Evolutionary conservation across 2,113 vertebrate genomes (phyloP).

Genomic region (Xiphophorus couchianus): DNA sequence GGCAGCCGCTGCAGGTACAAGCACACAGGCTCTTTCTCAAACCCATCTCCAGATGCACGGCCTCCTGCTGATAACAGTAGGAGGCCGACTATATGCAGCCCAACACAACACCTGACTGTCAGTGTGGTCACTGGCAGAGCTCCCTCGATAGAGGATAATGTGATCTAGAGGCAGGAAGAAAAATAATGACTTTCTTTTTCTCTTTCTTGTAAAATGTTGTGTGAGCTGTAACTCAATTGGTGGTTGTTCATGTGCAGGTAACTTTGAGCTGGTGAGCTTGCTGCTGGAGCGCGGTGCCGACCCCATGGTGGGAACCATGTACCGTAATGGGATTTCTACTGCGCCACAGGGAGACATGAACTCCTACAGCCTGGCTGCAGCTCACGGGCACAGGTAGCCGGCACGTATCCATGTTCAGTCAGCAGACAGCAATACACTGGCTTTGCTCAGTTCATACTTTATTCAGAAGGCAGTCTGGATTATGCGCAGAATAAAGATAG

Average conservation of each 20-base stretch:
- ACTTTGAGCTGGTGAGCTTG: constrained; percentile 97
- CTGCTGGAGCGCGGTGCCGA: constrained; percentile 95
- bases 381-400: constrained; percentile 98
- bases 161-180: constrained; percentile 17
- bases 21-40: constrained; percentile 28
- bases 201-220: background rate
- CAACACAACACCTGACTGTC: constrained; percentile 43
- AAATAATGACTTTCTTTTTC: constrained; percentile 23
- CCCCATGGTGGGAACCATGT: constrained; percentile 96
- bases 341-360: constrained; percentile 98
- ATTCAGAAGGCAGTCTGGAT: background rate
- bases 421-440: background rate
- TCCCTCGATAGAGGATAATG: constrained; percentile 6
- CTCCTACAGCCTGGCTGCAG: constrained; percentile 97
- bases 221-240: background rate
- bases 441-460: background rate
- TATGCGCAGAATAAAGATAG: too few relatives aligned
- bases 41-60: constrained; percentile 30
- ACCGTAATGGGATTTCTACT: constrained; percentile 95
- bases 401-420: constrained; percentile 10
- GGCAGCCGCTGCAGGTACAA: constrained; percentile 92
- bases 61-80: constrained; percentile 22
- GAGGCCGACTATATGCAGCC: constrained; percentile 23
- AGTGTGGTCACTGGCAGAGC: constrained; percentile 34
- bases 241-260: constrained; percentile 82